Base-by-base conservation (phyloP, 2,113 vertebrate species). In the Phoxinus phoxinus region DNA sequence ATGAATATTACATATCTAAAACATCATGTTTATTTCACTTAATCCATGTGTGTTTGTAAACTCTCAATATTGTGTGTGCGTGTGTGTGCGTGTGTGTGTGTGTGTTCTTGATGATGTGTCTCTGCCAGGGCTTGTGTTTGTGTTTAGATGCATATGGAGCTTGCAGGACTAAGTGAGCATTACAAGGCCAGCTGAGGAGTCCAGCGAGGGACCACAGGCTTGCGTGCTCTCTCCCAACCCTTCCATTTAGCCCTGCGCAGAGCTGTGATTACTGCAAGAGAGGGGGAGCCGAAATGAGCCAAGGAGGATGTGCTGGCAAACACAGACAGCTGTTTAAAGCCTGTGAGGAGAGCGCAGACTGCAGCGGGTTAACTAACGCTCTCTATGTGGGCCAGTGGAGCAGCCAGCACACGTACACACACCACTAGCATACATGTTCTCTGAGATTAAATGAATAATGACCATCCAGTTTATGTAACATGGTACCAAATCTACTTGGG, bases 261-360 rank as follows among this genome's bases (percentile, higher is more conserved):
- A 86, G 86, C 89, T 89, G 88, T 89, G 88, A 89, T 89, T 89
- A 86, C 83, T 88, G 90, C 72, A 67, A 84, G 78, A 90, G 67
- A 83, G 65, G 81, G 72, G 63, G 56, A 86, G 87, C 69, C 69
- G 81, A 87, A 91, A 65, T 88, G 83, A 91, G 91, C 89, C 87
- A 86, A 85, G 73, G 67, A 78, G 67, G 76, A 71, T 75, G 56
- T 82, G 81, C 78, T 88, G 85, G 81, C 76, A 86, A 84, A 46
- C 69, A n/a, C 61, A 69, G 32, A 76, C 37, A 58, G 11, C 86
- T 84, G 79, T 87, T 85, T 83, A 83, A 79, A 86, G 81, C 56
- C 77, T 19, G 63, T 46, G 71, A 86, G 83, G 32, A 77, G 65
- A 88, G 59, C 80, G 58, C 44, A 63, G 79, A 84, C 85, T 86